A percentile compares a stretch with the other conserved stretches of the same genome.
Evolutionary conservation across 1,140 invertebrate species (phyloP).

Genomic region (Hycleus phaleratus): DNA sequence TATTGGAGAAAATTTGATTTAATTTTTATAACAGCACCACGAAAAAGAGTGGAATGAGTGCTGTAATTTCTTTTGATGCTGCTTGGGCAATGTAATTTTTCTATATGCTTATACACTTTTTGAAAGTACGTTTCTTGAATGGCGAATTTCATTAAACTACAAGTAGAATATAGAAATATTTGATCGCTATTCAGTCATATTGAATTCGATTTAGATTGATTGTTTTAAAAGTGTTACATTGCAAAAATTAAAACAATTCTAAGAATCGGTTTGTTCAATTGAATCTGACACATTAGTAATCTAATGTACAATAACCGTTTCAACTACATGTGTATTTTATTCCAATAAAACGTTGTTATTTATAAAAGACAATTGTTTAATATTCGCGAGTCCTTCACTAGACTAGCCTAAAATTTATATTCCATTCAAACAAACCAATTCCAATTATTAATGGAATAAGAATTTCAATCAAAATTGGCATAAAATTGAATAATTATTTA

Average conservation of each 20-base stretch:
- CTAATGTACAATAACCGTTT: constrained; percentile 5
- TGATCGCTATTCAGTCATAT: background rate
- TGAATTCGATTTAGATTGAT: too few species aligned
- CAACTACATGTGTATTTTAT: constrained; percentile 4
- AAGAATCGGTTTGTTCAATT: too few species aligned
- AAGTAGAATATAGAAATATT: constrained; percentile 27
- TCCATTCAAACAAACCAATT: too few species aligned
- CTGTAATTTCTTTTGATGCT: constrained; percentile 41
- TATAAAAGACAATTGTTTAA: constrained; percentile 14
- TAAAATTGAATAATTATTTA: too few species aligned
- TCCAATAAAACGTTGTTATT: constrained; percentile 8
- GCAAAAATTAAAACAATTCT: too few species aligned
- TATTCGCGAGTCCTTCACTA: constrained; percentile 15
- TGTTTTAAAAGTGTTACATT: too few species aligned
- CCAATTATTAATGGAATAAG: too few species aligned
- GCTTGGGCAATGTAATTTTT: constrained; percentile 38
- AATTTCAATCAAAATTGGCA: too few species aligned
- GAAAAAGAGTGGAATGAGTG: constrained; percentile 36
- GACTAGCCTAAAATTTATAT: constrained; percentile 4
- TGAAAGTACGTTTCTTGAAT: constrained; percentile 28
- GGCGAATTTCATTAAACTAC: too few species aligned
- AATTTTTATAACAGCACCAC: constrained; percentile 40
- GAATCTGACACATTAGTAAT: background rate
- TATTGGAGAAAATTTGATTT: constrained; percentile 42
- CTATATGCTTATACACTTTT: constrained; percentile 18